These are phyloP conservation scores for Drosophila mayri DNA, from an alignment of 1,140 invertebrate genomes.

Conservation along the genomic window DNA sequence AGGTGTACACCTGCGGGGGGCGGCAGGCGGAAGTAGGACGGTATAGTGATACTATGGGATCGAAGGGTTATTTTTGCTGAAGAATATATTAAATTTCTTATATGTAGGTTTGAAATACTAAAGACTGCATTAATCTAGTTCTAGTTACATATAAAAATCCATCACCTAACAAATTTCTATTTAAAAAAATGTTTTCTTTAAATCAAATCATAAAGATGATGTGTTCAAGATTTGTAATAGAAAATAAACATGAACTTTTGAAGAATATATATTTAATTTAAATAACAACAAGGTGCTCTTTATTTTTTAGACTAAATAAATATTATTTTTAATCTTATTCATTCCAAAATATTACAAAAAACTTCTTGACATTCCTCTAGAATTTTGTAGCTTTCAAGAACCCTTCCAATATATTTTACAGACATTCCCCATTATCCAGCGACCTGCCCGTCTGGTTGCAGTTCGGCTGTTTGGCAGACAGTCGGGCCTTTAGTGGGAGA, in stretches of 20 bases:
- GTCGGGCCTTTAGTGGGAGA: constrained; percentile 71
- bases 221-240: background rate
- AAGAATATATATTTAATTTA: background rate
- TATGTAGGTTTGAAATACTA: background rate
- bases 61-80: no score
- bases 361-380: background rate
- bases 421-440: constrained; percentile 43
- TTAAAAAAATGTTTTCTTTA: background rate
- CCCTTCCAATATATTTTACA: background rate
- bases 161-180: no score
- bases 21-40: constrained; percentile 39
- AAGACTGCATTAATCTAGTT: no score
- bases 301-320: background rate
- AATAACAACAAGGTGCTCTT: background rate
- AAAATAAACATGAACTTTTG: background rate
- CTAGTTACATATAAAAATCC: no score
- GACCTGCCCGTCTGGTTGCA: constrained; percentile 46
- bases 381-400: background rate
- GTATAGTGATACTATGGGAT: constrained; percentile 20
- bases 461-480: constrained; percentile 46
- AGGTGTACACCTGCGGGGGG: constrained; percentile 45
- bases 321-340: no score
- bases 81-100: background rate
- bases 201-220: background rate
- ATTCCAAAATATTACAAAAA: background rate